Conservation (phyloP, 2,888 invertebrate genomes). For the Agrochola macilenta region DNA sequence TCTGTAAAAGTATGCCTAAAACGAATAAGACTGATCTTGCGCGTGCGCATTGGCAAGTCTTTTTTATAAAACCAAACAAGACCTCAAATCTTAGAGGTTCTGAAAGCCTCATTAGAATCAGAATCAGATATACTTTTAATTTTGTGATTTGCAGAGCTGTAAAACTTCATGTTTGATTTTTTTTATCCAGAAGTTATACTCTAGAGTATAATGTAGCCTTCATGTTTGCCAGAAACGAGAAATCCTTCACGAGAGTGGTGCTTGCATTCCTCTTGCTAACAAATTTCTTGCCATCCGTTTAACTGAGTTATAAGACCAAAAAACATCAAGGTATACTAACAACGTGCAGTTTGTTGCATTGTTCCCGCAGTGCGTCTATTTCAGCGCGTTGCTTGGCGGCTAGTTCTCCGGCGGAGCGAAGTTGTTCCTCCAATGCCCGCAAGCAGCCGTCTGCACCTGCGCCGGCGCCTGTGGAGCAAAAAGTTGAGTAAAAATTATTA, state of each 20-base stretch:
- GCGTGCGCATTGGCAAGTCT: neutral
- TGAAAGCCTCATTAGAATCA: neutral
- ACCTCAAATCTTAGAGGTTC: neutral
- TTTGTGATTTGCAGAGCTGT: neutral
- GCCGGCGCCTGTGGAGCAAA: conserved; percentile 79
- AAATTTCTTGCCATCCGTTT: neutral
- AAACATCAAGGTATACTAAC: conserved; percentile 86
- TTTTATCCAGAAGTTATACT: neutral
- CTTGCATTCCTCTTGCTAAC: neutral
- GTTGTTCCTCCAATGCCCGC: conserved; percentile 93
- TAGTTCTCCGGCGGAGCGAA: conserved; percentile 94
- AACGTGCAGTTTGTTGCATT: conserved; percentile 93
- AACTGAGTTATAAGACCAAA: neutral
- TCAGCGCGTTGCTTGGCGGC: conserved; percentile 94
- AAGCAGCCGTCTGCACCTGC: conserved; percentile 93
- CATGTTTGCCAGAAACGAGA: neutral
- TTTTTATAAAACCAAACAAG: neutral
- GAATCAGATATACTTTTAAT: neutral
- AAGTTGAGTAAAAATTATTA: neutral
- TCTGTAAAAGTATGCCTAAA: neutral
- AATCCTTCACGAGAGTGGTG: neutral
- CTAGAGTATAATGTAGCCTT: neutral
- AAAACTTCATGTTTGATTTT: neutral
- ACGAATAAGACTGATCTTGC: neutral
- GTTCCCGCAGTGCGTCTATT: conserved; percentile 92